phyloP scores from a whole-genome alignment of 2,888 invertebrate species.

The Drosophila atripex region DNA sequence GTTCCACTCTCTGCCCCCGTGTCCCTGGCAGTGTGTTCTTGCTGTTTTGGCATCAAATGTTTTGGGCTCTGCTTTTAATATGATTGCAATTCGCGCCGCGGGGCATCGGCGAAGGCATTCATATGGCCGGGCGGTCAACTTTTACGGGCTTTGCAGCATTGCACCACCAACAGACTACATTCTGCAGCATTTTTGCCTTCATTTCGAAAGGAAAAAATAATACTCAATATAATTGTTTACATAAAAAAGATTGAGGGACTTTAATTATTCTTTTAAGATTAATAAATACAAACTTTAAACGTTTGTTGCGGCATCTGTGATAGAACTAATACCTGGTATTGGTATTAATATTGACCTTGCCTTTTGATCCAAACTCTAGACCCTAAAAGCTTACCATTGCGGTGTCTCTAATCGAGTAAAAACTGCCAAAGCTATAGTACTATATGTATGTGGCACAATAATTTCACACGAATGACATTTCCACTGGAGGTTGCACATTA shows the following conservation, averaged over 20 bases:
- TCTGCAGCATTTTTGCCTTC: neutral
- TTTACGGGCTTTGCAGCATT: slow-evolving; percentile 27
- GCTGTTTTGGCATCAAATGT: slow-evolving; percentile 45
- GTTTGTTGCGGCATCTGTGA: too few relatives aligned
- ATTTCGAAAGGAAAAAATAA: neutral
- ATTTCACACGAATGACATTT: slow-evolving; percentile 43
- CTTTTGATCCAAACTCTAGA: too few relatives aligned
- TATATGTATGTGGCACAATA: slow-evolving; percentile 8
- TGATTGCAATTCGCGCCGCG: slow-evolving; percentile 74
- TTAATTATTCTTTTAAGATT: neutral
- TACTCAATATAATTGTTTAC: neutral
- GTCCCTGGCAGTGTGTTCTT: slow-evolving; percentile 22
- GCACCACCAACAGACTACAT: slow-evolving; percentile 4
- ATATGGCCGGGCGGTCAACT: slow-evolving; percentile 53
- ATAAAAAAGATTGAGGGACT: neutral
- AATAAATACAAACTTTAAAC: neutral
- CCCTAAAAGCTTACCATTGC: slow-evolving; percentile 23
- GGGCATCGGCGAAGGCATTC: slow-evolving; percentile 29
- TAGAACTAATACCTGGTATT: too few relatives aligned
- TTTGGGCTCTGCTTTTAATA: slow-evolving; percentile 69
- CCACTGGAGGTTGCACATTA: slow-evolving; percentile 64
- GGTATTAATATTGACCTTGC: too few relatives aligned
- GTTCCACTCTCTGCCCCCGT: slow-evolving; percentile 12
- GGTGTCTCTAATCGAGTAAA: slow-evolving; percentile 18
- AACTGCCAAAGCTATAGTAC: slow-evolving; percentile 6